phyloP scores from a whole-genome alignment of 2,797 vertebrate genomes.

The Limnodromus scolopaceus region DNA sequence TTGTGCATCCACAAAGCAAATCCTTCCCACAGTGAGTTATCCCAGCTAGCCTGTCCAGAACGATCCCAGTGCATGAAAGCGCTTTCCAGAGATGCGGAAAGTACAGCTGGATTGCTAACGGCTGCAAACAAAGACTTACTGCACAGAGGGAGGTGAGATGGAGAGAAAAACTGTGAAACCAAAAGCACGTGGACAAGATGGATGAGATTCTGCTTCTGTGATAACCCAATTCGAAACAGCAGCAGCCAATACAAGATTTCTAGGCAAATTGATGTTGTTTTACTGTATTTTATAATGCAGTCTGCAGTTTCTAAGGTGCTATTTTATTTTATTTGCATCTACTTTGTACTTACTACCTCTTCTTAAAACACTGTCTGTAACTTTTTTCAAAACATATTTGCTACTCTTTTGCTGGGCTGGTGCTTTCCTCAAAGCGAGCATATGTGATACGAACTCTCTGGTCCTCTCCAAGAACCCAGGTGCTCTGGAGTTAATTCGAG shows the following conservation, averaged over 20 bases:
- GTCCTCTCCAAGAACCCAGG: background rate
- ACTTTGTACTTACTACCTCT: background rate
- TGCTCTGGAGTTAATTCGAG: background rate
- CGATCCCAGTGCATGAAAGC: background rate
- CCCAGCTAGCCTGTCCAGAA: background rate
- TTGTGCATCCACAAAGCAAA: background rate
- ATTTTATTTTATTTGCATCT: background rate
- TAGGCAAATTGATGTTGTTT: background rate
- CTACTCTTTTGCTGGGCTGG: background rate
- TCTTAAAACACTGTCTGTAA: background rate
- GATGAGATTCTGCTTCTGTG: background rate
- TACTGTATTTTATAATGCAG: background rate
- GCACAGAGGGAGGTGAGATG: background rate
- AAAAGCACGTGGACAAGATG: background rate
- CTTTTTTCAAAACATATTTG: background rate
- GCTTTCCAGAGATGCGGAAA: background rate
- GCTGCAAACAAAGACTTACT: background rate
- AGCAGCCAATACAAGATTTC: background rate
- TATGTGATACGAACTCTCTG: background rate
- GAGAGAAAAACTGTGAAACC: background rate
- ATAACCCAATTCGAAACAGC: background rate
- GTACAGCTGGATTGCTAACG: background rate
- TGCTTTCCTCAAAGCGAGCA: background rate
- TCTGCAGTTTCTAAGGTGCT: background rate
- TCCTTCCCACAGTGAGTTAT: background rate